Conservation (phyloP, 2,113 vertebrate species). For the Alces alces region DNA sequence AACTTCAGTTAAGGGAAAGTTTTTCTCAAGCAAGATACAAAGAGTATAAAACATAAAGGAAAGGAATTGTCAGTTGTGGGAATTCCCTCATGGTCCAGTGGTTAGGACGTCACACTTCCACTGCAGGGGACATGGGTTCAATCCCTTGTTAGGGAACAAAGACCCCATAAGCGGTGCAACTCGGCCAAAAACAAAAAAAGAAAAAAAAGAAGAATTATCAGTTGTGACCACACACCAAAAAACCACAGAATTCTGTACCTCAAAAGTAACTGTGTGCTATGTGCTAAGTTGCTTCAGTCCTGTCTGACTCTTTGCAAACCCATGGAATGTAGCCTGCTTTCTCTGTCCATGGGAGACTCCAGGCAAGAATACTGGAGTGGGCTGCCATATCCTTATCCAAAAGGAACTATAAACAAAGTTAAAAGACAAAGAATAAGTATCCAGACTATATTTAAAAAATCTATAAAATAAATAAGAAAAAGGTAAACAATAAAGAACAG, state of each 20-base stretch:
- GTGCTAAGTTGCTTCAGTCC: not conserved
- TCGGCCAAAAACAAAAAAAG: not conserved
- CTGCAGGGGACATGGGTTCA: not conserved
- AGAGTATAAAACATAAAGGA: not conserved
- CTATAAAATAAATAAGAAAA: not conserved
- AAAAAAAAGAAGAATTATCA: not conserved
- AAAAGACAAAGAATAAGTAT: not conserved
- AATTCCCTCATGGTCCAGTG: not conserved
- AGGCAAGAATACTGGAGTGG: not conserved
- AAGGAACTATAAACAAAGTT: not conserved
- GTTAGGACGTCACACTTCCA: not conserved
- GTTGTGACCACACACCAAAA: not conserved
- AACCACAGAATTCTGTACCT: not conserved
- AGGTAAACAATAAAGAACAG: not conserved
- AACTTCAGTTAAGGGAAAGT: not conserved
- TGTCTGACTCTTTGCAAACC: not conserved
- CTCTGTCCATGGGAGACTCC: not conserved
- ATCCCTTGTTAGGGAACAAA: not conserved
- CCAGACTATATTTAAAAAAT: not conserved
- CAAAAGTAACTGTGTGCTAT: not conserved
- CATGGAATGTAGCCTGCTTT: not conserved
- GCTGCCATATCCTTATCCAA: not conserved
- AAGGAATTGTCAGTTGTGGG: not conserved
- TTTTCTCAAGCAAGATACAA: not conserved
- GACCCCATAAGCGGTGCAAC: fast-evolving